Evolutionary conservation across 1,140 invertebrate species (phyloP), one percentile per base, ranked within the genome.

Genomic region (Macrotrachela quadricornifera): DNA sequence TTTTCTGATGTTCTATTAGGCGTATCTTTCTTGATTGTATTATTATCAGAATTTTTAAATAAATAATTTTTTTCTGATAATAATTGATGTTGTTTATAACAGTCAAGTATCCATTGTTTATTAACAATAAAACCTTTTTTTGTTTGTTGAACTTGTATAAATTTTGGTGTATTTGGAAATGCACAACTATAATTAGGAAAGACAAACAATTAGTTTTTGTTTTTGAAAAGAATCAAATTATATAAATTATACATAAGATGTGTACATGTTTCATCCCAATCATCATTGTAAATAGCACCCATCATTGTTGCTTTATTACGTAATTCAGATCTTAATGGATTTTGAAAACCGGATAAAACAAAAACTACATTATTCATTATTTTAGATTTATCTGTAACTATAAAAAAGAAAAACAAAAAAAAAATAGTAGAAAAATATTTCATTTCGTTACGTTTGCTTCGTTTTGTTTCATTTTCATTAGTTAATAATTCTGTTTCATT

Each of bases 141-240:
- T 67, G 81, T 75, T 50, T 76, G 74, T 63, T 64, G 8, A 38
- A 55, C 49, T 41, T 50, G 17, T 13, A 39, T 30, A 36, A 80
- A 83, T 65, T 88, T 88, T 13, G 84, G 85, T 21, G 85, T 88
- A 63, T 86, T 85, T 6, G 75, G 64, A 72, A 85, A 86, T 15
- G 84, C 84, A 74, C 84, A 87, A 46, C 82, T 85, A 60, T 38
- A n/a, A n/a, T n/a, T n/a, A n/a, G n/a, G n/a, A n/a, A n/a, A n/a
- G n/a, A 59, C 38, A 69, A 60, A 49, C 51, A 54, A 59, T 46
- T 51, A 53, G 16, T 18, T 44, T 56, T 11, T 46, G n/a, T n/a
- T n/a, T n/a, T n/a, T n/a, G n/a, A n/a, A n/a, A n/a, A n/a, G n/a
- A n/a, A n/a, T n/a, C n/a, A n/a, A 13, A 10, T 1, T 12, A 17